phyloP scores from a whole-genome alignment of 2,888 invertebrate species.

The Eupsilia transversa region DNA sequence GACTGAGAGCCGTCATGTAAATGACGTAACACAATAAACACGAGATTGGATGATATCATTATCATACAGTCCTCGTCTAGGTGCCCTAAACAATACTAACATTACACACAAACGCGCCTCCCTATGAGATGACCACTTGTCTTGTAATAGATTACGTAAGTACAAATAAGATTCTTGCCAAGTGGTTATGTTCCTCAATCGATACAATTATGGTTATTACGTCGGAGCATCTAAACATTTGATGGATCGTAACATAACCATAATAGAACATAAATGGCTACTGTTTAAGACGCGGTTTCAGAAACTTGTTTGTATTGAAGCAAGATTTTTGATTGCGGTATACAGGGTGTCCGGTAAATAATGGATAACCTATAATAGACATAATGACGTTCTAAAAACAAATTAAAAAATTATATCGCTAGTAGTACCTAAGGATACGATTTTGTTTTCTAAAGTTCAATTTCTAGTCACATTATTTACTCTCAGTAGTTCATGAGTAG shows the following conservation, averaged over 20 bases:
- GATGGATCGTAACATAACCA: conserved; percentile 42
- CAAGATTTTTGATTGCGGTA: background rate
- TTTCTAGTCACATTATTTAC: no score
- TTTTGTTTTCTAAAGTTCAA: no score
- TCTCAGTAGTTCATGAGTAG: no score
- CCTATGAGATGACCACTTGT: conserved; percentile 51
- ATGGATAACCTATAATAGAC: no score
- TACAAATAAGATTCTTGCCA: conserved; percentile 48
- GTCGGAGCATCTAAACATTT: conserved; percentile 62
- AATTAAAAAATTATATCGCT: no score
- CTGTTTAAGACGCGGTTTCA: background rate
- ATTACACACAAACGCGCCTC: conserved; percentile 49
- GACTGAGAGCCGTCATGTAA: conserved; percentile 53
- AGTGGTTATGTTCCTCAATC: conserved; percentile 55
- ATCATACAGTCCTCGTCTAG: conserved; percentile 55
- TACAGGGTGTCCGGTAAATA: no score
- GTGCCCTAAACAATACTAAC: conserved; percentile 54
- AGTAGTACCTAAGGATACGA: no score
- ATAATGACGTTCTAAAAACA: no score
- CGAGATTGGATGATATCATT: conserved; percentile 71
- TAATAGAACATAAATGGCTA: conserved; percentile 21
- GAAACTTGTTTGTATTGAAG: conserved; percentile 8
- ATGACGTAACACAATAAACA: conserved; percentile 73
- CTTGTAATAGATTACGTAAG: conserved; percentile 50
- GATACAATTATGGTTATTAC: conserved; percentile 60